Evolutionary conservation across 1,140 invertebrate genomes (phyloP), one percentile per base, ranked within the genome.

Genomic region (Gryllus bimaculatus): DNA sequence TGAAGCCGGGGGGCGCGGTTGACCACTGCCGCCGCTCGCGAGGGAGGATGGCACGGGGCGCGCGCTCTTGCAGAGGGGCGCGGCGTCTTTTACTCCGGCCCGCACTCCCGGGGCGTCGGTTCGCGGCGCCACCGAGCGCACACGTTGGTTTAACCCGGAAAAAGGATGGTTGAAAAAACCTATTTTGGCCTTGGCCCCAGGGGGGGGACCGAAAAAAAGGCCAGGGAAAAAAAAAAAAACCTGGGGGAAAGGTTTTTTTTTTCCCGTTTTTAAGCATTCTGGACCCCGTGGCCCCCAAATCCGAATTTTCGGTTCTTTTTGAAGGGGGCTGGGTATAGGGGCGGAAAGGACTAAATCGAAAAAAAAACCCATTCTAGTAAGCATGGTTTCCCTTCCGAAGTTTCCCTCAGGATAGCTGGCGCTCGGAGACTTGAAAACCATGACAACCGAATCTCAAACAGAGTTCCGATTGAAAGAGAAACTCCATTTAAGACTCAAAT

Each of bases 321-420:
- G n/a, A n/a, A n/a, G n/a, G n/a, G 90, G 95, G 89, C 89, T 93
- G 92, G 90, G 92, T 93, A 93, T 94, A 94, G 93, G 92, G 93
- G 92, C 92, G 93, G 94, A 95, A 95, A n/a, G n/a, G 93, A 95
- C 93, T 92, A 94, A n/a, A 94, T 95, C 92, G 92, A 94, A 94
- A n/a, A n/a, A n/a, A n/a, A n/a, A n/a, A n/a, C n/a, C n/a, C 92
- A 90, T 91, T 94, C 92, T 94, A 93, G 92, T 94, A 94, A 93
- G n/a, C n/a, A 91, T 94, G 92, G 93, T 94, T 94, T n/a, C n/a
- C 92, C 92, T 88, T 91, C 92, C 90, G 92, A 95, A 94, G 92
- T 94, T 95, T 94, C 92, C 76, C 76, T 77, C 39, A 77, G 76
- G 76, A 77, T 77, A 77, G 76, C 76, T 77, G 76, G 76, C 76